A percentile compares a stretch with the other conserved stretches of the same genome.
Conservation (phyloP, 2,113 vertebrate species). For the Ceratotherium simum region DNA sequence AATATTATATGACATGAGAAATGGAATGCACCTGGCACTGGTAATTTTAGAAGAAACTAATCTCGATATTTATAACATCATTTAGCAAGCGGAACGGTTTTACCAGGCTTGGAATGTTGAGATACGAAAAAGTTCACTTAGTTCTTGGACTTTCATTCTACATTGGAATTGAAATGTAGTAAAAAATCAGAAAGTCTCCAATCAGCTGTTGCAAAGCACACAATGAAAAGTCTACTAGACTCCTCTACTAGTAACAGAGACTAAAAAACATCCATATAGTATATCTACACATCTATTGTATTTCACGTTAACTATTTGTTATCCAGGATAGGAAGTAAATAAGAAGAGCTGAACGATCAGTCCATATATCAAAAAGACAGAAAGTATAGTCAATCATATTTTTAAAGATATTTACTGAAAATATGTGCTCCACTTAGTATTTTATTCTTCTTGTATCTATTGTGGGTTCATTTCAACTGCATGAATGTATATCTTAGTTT, state of each 20-base stretch:
- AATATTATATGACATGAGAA: constrained; percentile 84
- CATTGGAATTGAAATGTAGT: constrained; percentile 51
- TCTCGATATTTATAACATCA: constrained; percentile 86
- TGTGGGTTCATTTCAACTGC: background rate
- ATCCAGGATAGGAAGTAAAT: constrained; percentile 67
- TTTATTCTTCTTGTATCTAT: background rate
- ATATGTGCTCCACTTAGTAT: constrained; percentile 3
- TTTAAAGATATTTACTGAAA: constrained; percentile 73
- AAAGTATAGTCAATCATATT: constrained; percentile 69
- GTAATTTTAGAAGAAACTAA: constrained; percentile 89
- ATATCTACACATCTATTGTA: background rate
- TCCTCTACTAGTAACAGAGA: constrained; percentile 8
- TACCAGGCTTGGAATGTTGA: constrained; percentile 82
- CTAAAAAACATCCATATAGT: constrained; percentile 17
- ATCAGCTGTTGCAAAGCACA: constrained; percentile 76
- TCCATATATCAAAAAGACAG: constrained; percentile 70
- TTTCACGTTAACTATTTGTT: constrained; percentile 77
- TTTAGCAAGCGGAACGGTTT: constrained; percentile 80
- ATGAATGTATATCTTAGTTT: background rate
- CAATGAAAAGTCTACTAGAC: constrained; percentile 61
- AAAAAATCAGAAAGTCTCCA: constrained; percentile 60
- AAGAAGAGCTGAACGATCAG: constrained; percentile 68
- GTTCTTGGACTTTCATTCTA: constrained; percentile 79
- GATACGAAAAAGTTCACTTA: constrained; percentile 83
- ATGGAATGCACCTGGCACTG: constrained; percentile 83